These are phyloP conservation scores for Phylloscopus trochiloides DNA, from an alignment of 2,113 vertebrate species.

Conservation along the genomic window DNA sequence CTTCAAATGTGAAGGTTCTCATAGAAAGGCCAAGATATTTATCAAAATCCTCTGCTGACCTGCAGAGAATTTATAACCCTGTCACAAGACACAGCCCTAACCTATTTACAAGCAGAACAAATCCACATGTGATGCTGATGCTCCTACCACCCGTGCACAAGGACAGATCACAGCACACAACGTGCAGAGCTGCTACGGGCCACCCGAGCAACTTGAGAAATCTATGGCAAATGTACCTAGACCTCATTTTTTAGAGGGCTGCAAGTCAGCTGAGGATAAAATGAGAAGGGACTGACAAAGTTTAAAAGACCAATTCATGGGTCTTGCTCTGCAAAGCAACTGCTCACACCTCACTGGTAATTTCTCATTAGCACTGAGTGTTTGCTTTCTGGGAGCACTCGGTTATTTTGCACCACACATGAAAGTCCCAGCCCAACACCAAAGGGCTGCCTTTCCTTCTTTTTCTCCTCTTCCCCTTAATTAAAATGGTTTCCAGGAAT, in stretches of 20 bases:
- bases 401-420: fast-evolving
- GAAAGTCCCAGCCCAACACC: neutral
- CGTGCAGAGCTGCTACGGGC: fast-evolving
- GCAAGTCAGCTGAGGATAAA: neutral
- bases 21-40: neutral
- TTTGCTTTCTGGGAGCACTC: neutral
- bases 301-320: neutral
- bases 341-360: neutral
- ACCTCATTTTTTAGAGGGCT: neutral
- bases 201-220: neutral
- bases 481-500: neutral
- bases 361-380: neutral
- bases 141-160: neutral
- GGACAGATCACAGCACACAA: neutral
- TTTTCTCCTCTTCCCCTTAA: neutral
- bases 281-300: neutral
- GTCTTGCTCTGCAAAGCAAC: neutral
- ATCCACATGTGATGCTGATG: neutral
- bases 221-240: neutral
- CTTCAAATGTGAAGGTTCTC: neutral
- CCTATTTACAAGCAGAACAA: neutral
- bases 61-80: neutral
- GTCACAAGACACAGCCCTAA: neutral
- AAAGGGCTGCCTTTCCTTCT: neutral
- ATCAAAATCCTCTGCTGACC: neutral